Conservation (phyloP, 2,888 invertebrate species). For the Tetranychus piercei region DNA sequence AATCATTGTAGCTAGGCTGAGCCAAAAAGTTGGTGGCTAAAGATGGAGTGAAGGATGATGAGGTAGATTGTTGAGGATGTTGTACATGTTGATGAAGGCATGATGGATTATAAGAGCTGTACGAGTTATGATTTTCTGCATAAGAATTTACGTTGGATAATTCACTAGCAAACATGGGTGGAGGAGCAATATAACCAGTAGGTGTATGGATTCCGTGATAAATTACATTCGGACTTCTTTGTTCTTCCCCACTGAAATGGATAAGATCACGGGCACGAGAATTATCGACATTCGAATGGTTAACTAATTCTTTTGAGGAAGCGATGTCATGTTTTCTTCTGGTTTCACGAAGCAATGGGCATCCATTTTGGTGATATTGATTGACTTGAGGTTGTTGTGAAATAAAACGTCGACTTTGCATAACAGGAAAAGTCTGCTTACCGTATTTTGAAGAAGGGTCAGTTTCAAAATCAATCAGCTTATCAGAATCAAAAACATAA, state of each 20-base stretch:
- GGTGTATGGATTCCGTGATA: background rate
- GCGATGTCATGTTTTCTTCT: background rate
- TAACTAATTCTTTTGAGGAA: background rate
- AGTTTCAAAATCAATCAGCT: constrained; percentile 12
- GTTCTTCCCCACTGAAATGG: background rate
- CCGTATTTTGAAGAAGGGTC: background rate
- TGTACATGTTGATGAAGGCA: background rate
- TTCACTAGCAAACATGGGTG: constrained; percentile 1
- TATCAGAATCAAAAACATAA: constrained; percentile 19
- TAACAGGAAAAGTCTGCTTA: background rate
- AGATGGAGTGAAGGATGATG: background rate
- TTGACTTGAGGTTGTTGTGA: background rate
- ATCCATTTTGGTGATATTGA: background rate
- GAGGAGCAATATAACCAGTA: background rate
- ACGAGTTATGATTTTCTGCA: background rate
- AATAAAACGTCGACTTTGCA: background rate
- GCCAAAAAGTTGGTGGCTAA: background rate
- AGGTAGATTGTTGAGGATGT: background rate
- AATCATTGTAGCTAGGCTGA: background rate
- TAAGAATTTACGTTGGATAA: background rate
- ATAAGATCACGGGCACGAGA: background rate
- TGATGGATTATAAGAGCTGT: background rate
- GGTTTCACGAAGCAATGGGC: background rate
- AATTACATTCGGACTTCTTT: background rate
- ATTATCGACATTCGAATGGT: background rate